Conservation (phyloP, 2,797 vertebrate genomes). For the Hoplostethus atlanticus region DNA sequence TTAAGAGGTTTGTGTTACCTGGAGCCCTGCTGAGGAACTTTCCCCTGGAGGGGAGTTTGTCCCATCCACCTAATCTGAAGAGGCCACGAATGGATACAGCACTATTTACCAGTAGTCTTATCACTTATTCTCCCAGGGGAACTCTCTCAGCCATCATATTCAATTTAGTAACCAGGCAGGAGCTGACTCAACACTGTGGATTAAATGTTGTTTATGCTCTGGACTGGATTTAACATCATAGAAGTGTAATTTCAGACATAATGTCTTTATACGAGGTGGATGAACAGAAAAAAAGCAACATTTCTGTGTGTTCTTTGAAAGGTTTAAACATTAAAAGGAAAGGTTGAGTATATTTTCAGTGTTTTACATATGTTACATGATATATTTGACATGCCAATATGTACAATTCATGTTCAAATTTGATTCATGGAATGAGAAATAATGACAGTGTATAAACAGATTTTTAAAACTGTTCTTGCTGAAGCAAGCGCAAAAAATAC, state of each 20-base stretch:
- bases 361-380: background rate
- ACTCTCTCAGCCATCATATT: conserved; percentile 63
- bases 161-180: conserved; percentile 66
- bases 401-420: too few species aligned
- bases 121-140: conserved; percentile 66
- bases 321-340: background rate
- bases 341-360: background rate
- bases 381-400: background rate
- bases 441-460: too few species aligned
- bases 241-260: conserved; percentile 19
- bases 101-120: conserved; percentile 75
- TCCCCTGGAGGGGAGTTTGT: conserved; percentile 74
- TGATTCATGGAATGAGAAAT: too few species aligned
- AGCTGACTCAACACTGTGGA: conserved; percentile 46
- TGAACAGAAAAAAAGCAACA: background rate
- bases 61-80: conserved; percentile 77
- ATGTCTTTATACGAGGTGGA: background rate
- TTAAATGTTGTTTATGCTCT: conserved; percentile 44
- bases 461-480: too few species aligned
- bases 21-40: conserved; percentile 85
- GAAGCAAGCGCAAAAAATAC: too few species aligned
- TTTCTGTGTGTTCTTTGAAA: conserved; percentile 13
- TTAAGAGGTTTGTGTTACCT: conserved; percentile 88
- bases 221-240: conserved; percentile 32
- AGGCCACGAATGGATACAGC: conserved; percentile 66